Percentiles rank a stretch among this genome's conserved stretches.
Evolutionary conservation across 2,797 vertebrate species (phyloP).

Genomic region (Microchirus variegatus): DNA sequence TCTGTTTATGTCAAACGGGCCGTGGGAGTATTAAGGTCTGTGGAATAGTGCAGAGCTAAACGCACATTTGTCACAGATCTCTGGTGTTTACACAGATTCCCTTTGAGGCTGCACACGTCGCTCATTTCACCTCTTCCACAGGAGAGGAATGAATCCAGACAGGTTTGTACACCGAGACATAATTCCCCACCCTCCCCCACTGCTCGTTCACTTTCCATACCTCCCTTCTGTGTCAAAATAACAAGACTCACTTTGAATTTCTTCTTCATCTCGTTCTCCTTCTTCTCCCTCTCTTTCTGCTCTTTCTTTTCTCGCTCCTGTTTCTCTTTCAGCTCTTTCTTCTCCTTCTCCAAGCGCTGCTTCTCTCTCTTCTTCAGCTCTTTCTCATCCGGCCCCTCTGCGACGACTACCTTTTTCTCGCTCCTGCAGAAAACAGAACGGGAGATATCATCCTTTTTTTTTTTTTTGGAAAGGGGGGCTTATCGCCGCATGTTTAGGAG

Average conservation of each 20-base stretch:
- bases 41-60: no score
- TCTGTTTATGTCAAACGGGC: no score
- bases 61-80: neutral
- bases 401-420: slow-evolving; percentile 66
- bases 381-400: slow-evolving; percentile 72
- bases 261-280: slow-evolving; percentile 72
- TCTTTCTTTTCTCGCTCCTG: slow-evolving; percentile 76
- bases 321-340: slow-evolving; percentile 76
- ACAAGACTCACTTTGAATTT: slow-evolving; percentile 76
- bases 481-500: slow-evolving; percentile 7
- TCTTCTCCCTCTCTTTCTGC: slow-evolving; percentile 75
- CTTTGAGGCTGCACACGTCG: slow-evolving; percentile 14
- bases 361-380: slow-evolving; percentile 82
- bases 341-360: slow-evolving; percentile 78
- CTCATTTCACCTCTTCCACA: slow-evolving; percentile 19
- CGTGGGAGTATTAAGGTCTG: no score
- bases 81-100: slow-evolving; percentile 43
- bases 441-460: slow-evolving; percentile 2
- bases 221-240: slow-evolving; percentile 35
- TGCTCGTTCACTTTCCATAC: slow-evolving; percentile 25
- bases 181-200: slow-evolving; percentile 47
- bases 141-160: slow-evolving; percentile 75
- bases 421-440: slow-evolving; percentile 36
- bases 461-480: slow-evolving; percentile 4
- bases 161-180: slow-evolving; percentile 58